Evolutionary conservation across 2,888 invertebrate species (phyloP), one percentile per base, ranked within the genome.

Genomic region (Oasisia sp.): DNA sequence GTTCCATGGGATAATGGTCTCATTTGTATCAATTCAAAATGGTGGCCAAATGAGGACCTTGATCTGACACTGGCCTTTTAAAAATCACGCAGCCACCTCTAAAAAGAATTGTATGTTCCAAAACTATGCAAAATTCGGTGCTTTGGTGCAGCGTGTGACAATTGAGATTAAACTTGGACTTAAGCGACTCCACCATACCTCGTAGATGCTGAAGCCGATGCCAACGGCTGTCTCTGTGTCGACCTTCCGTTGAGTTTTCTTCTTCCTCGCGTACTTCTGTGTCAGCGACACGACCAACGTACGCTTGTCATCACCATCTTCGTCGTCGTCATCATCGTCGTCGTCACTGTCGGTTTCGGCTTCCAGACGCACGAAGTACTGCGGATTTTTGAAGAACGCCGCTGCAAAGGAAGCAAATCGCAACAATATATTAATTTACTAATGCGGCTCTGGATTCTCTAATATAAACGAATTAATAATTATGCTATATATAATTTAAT

Each of bases 261-360:
- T 19, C 27, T 50, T 14, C 19, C 94, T 92, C 14, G 93, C 56
- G 91, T 91, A 92, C 89, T 93, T 99, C 96, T 99, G 99, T 98
- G 99, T 99, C 1, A 99, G 97, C 0, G 98, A 99, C 44, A 99
- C 97, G 95, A 99, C 98, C 91, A 98, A 97, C 0, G 99, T 99
- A 97, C 99, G 99, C 91, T 96, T 95, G 90, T 96, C 96, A 9
- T 95, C 92, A 8, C 94, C 94, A 32, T 94, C 93, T 19, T 19
- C 74, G 74, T 56, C 56, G 7, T 56, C 56, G 56, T 8, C 56
- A 27, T 91, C 93, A 27, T 91, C 93, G 3, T 92, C 92, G 38
- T 93, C 93, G n/a, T 38, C 38, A 38, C 38, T 38, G 50, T 50
- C 50, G 14, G 92, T 19, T 19, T 92, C 58, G 89, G 92, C 93